phyloP scores from a whole-genome alignment of 2,888 invertebrate species.

The Tipula confusa region DNA sequence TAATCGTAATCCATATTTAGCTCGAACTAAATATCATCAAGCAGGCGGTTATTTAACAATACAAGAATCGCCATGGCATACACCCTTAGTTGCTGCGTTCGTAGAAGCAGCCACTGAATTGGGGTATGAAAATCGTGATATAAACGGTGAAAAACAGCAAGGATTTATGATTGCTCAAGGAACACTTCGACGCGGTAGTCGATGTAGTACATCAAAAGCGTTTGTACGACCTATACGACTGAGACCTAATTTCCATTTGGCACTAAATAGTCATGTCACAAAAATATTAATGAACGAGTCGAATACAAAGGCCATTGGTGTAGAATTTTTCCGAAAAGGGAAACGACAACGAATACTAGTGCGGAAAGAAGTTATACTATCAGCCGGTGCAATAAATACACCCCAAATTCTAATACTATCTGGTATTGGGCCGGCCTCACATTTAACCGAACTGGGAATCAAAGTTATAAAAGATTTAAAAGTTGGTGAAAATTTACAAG shows the following conservation, averaged over 20 bases:
- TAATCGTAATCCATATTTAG: constrained; percentile 78
- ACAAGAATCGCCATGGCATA: constrained; percentile 80
- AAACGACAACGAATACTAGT: constrained; percentile 65
- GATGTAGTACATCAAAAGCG: constrained; percentile 85
- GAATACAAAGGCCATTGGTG: constrained; percentile 71
- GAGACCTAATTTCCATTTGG: constrained; percentile 73
- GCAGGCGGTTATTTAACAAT: constrained; percentile 71
- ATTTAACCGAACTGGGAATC: constrained; percentile 66
- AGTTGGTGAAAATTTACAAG: constrained; percentile 79
- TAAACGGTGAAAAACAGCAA: constrained; percentile 74
- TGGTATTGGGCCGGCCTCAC: constrained; percentile 71
- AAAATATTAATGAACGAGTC: constrained; percentile 68
- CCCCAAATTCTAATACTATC: constrained; percentile 90
- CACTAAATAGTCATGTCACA: constrained; percentile 74
- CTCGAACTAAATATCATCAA: constrained; percentile 64
- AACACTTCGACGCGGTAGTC: constrained; percentile 69
- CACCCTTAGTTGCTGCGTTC: constrained; percentile 76
- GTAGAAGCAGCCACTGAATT: constrained; percentile 76
- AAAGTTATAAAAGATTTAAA: constrained; percentile 69
- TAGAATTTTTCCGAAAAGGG: constrained; percentile 74
- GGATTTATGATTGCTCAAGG: constrained; percentile 81
- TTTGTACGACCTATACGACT: constrained; percentile 73
- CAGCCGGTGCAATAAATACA: constrained; percentile 87
- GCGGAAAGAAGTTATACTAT: constrained; percentile 76
- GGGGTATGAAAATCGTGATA: constrained; percentile 78